Evolutionary conservation across 2,113 vertebrate genomes (phyloP).

Genomic region (Ia io): DNA sequence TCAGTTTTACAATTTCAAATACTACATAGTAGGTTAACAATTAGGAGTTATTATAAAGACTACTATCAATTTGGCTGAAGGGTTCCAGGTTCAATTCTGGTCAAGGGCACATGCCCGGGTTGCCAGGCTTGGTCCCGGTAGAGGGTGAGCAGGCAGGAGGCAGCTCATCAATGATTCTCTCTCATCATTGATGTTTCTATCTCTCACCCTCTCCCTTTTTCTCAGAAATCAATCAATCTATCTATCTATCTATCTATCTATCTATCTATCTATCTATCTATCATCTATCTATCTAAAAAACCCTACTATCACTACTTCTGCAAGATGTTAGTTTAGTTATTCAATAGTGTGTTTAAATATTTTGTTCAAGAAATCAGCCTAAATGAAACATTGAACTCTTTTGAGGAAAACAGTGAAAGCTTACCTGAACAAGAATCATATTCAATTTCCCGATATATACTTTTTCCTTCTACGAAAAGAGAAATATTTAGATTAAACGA

Average conservation of each 20-base stretch:
- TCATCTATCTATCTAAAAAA: too few relatives aligned
- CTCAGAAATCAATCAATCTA: too few relatives aligned
- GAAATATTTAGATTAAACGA: conserved; percentile 13
- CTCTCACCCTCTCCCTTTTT: too few relatives aligned
- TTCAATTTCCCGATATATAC: conserved; percentile 98
- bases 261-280: too few relatives aligned
- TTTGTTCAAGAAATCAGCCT: not conserved
- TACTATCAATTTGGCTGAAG: not conserved
- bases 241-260: too few relatives aligned
- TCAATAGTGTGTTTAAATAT: not conserved
- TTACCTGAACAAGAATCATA: conserved; percentile 99
- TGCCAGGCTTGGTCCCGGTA: too few relatives aligned
- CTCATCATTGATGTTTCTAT: too few relatives aligned
- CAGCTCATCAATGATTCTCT: too few relatives aligned
- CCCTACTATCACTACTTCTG: not conserved
- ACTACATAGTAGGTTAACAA: not conserved
- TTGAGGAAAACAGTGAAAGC: not conserved
- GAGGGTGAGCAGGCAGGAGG: too few relatives aligned
- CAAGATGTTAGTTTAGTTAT: not conserved
- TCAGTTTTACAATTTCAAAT: not conserved
- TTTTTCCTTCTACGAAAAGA: conserved; percentile 90
- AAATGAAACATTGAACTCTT: not conserved
- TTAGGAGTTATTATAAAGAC: not conserved
- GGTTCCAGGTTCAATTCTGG: too few relatives aligned
- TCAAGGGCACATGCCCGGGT: too few relatives aligned